Evolutionary conservation across 2,113 vertebrate genomes (phyloP).

Genomic region (Phocoena sinus): DNA sequence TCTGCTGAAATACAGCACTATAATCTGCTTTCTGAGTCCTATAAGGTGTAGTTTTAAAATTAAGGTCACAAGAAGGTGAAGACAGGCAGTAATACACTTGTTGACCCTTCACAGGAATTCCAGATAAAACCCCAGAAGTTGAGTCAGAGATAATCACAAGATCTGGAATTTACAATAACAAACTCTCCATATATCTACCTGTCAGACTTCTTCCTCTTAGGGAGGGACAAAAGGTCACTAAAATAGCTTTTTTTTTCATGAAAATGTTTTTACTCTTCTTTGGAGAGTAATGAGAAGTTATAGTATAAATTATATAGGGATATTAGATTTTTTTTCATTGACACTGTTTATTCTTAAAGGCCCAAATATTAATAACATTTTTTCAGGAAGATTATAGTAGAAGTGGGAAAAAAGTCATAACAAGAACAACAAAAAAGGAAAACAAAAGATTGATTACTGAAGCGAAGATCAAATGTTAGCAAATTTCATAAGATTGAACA

Average conservation of each 20-base stretch:
- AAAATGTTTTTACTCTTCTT: constrained; percentile 69
- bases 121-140: constrained; percentile 97
- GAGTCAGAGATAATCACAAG: constrained; percentile 96
- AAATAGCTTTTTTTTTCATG: constrained; percentile 92
- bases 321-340: constrained; percentile 18
- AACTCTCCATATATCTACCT: constrained; percentile 98
- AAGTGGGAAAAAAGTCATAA: background rate
- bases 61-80: constrained; percentile 90
- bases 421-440: background rate
- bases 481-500: background rate
- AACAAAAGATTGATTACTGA: background rate
- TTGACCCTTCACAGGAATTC: constrained; percentile 94
- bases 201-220: constrained; percentile 94
- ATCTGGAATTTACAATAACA: constrained; percentile 99
- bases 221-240: constrained; percentile 91
- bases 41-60: constrained; percentile 85
- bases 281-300: constrained; percentile 73
- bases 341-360: constrained; percentile 9
- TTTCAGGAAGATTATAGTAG: background rate
- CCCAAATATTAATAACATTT: background rate
- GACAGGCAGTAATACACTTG: constrained; percentile 80
- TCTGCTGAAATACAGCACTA: constrained; percentile 20
- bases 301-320: constrained; percentile 80
- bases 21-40: constrained; percentile 79
- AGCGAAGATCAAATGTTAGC: background rate